Evolutionary conservation across 1,140 invertebrate species (phyloP).

Genomic region (Lutraria rhynchaena): DNA sequence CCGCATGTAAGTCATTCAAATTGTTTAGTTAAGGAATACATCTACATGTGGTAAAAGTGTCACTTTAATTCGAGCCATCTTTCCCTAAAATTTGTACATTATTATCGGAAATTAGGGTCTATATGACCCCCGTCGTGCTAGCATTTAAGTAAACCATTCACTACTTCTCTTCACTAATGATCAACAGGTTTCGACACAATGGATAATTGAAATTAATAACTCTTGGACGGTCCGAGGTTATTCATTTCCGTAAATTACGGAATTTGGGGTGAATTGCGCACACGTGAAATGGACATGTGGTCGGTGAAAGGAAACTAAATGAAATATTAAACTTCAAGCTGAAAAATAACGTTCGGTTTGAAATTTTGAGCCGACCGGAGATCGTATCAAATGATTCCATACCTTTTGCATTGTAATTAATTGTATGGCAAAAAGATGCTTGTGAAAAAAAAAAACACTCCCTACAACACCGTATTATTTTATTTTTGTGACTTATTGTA

Average conservation of each 20-base stretch:
- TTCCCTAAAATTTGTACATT: slow-evolving; percentile 30
- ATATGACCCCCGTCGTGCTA: slow-evolving; percentile 22
- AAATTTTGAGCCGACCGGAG: too few species aligned
- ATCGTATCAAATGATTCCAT: too few species aligned
- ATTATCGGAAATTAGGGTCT: slow-evolving; percentile 20
- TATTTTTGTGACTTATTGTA: too few species aligned
- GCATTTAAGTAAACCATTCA: slow-evolving; percentile 33
- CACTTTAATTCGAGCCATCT: slow-evolving; percentile 27
- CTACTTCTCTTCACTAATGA: background rate
- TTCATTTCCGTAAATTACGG: slow-evolving; percentile 43
- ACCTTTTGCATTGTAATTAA: too few species aligned
- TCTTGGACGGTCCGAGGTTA: slow-evolving; percentile 25
- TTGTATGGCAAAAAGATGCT: too few species aligned
- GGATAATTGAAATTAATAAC: slow-evolving; percentile 57
- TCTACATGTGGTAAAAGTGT: slow-evolving; percentile 37
- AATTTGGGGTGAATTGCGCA: background rate
- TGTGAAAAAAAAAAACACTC: too few species aligned
- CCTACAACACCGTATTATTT: too few species aligned
- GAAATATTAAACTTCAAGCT: slow-evolving; percentile 17
- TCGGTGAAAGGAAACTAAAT: background rate
- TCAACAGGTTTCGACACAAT: slow-evolving; percentile 28
- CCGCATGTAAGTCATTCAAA: too few species aligned
- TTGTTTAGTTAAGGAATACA: too few species aligned
- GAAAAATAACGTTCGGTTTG: background rate
- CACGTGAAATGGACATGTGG: slow-evolving; percentile 16